A percentile compares a stretch with the other conserved stretches of the same genome.
Evolutionary conservation across 2,888 invertebrate species (phyloP).

Genomic region (Drosophila subsilvestris): DNA sequence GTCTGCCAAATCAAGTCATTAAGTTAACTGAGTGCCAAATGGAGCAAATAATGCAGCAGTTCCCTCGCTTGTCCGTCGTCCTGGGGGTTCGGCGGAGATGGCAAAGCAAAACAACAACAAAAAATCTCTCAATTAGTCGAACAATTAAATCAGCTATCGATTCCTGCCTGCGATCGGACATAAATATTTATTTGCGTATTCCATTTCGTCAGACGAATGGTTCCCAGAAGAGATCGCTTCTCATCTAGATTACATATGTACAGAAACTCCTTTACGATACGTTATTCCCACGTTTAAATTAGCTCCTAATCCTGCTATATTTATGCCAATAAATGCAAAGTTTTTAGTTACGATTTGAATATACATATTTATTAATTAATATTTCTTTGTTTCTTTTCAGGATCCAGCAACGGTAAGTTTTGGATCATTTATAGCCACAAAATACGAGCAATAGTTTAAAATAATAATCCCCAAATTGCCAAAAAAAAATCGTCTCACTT

Average conservation of each 20-base stretch:
- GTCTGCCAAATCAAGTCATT: conserved; percentile 81
- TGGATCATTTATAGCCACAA: background rate
- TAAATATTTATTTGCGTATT: conserved; percentile 30
- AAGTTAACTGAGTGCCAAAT: conserved; percentile 77
- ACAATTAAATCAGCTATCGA: conserved; percentile 83
- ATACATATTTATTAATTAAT: conserved; percentile 3
- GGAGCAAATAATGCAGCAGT: conserved; percentile 70
- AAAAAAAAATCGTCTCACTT: background rate
- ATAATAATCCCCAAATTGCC: background rate
- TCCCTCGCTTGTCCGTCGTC: conserved; percentile 54
- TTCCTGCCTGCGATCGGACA: conserved; percentile 60
- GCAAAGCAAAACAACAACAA: conserved; percentile 35
- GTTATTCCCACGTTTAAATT: background rate
- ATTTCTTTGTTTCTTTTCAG: conserved; percentile 77
- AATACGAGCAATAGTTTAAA: too few species aligned
- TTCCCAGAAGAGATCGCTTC: background rate
- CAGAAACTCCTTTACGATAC: too few species aligned
- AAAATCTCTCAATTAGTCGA: conserved; percentile 84
- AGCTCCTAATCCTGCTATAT: background rate
- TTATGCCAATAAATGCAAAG: background rate
- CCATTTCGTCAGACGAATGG: background rate
- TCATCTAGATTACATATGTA: too few species aligned
- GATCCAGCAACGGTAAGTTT: conserved; percentile 84
- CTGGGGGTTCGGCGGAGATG: conserved; percentile 70
- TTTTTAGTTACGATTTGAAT: background rate